Evolutionary conservation across 2,888 invertebrate genomes (phyloP), one percentile per base, ranked within the genome.

Genomic region (Eupeodes luniger): DNA sequence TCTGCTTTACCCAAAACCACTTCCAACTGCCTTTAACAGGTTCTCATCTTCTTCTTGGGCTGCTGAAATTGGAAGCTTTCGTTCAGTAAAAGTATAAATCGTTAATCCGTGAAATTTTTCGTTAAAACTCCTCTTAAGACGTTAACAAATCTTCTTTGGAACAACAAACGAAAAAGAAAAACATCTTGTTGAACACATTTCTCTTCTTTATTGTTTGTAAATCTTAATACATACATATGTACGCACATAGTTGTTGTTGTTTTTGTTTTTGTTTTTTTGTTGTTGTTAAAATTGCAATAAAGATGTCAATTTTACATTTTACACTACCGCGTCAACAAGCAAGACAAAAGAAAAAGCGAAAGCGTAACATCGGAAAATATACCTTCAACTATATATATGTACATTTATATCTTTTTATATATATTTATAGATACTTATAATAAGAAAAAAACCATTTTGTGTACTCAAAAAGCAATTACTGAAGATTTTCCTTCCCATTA

Each of bases 401-500:
- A 40, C 5, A 40, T 40, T 7, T 9, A n/a, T n/a, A n/a, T n/a
- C n/a, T n/a, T n/a, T n/a, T n/a, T n/a, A n/a, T n/a, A n/a, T n/a
- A n/a, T n/a, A n/a, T n/a, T n/a, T n/a, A n/a, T n/a, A 40, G 40
- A 40, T 40, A 40, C 40, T 40, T 12, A 59, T 12, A 59, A 59
- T 1, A 44, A 62, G 2, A 19, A n/a, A 66, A 80, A 75, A 74
- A 49, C 76, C 83, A 72, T 77, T 77, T 76, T 62, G 34, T 80
- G n/a, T 27, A 44, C 80, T 74, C 72, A 59, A 49, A 83, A 80
- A 87, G 83, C 87, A 87, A 87, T 87, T 87, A 87, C 80, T 44
- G 67, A 59, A 61, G 77, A 80, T 87, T 87, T 87, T 87, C 87
- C 80, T 79, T 67, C 83, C 77, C 87, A 84, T 87, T 87, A 77